Percentiles rank a stretch among this genome's conserved stretches.
These are phyloP conservation scores for Solea solea DNA, from an alignment of 2,113 vertebrate genomes.

Conservation along the genomic window DNA sequence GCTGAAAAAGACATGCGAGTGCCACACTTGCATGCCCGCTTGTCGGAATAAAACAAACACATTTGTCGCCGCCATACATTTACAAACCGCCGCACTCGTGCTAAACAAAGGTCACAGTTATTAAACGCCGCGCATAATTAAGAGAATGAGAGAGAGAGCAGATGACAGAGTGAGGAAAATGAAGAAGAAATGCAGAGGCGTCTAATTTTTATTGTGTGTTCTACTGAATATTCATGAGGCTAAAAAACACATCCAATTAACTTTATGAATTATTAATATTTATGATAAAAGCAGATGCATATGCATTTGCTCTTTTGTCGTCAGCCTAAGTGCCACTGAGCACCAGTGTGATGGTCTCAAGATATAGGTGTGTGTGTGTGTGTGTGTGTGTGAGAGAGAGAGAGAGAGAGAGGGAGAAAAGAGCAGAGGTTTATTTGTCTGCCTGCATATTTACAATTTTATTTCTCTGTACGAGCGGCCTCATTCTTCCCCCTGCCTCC, in stretches of 20 bases:
- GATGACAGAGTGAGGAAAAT: conserved; percentile 45
- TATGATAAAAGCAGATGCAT: conserved; percentile 73
- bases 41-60: conserved; percentile 51
- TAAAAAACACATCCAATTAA: conserved; percentile 83
- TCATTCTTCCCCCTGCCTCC: background rate
- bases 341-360: conserved; percentile 42
- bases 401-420: background rate
- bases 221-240: conserved; percentile 81
- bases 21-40: conserved; percentile 62
- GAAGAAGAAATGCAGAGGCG: conserved; percentile 62
- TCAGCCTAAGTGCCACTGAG: conserved; percentile 57
- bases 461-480: conserved; percentile 8
- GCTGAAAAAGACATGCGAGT: conserved; percentile 35
- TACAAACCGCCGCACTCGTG: conserved; percentile 55
- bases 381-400: background rate
- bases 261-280: conserved; percentile 82
- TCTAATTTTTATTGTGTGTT: conserved; percentile 64
- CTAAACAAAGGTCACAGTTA: conserved; percentile 73
- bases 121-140: conserved; percentile 46
- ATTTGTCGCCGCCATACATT: conserved; percentile 46
- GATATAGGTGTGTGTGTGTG: conserved; percentile 26
- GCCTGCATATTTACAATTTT: conserved; percentile 28
- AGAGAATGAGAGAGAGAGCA: conserved; percentile 18
- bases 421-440: conserved; percentile 17
- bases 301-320: conserved; percentile 79